Evolutionary conservation across 2,797 vertebrate genomes (phyloP), one percentile per base, ranked within the genome.

Genomic region (Hafferia zeledoni): DNA sequence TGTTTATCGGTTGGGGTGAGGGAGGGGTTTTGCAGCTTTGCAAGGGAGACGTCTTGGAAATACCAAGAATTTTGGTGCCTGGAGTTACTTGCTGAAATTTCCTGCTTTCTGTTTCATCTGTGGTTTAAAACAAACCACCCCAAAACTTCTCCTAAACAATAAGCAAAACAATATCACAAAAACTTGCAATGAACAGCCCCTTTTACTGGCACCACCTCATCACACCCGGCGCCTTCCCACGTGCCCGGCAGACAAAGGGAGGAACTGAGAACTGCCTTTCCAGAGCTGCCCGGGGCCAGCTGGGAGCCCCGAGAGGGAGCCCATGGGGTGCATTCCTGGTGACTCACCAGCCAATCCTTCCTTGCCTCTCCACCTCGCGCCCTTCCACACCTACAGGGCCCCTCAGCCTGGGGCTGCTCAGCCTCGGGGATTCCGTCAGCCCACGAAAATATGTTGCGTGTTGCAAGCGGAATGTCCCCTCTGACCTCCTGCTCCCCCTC

Each of bases 171-270:
- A 2, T 15, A 35, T 22, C 47, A 17, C 43, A 33, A 35, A 56
- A 93, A 92, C 69, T 92, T 91, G 88, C 78, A 83, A 79, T 92
- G 94, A 97, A 95, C 94, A 95, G 79, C 59, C 82, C 94, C 95
- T 96, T 97, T 96, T 50, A 80, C 24, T 81, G 92, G 72, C 94
- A 31, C 93, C 87, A 53, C 93, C 94, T 57, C 94, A 49, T 94
- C 89, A 64, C 95, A 93, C 93, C 91, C 97, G 92, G 87, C 85
- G 94, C 94, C 98, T 97, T 97, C 98, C 98, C 96, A 98, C 97
- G 13, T 31, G 61, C 52, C 84, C 11, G 43, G 90, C 67, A 20
- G 41, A 97, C 96, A 97, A 95, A 95, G 93, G 44, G 28, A 27
- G 50, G 49, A 33, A 12, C 70, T 33, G 91, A 56, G 65, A 80